Percentiles rank a stretch among this genome's conserved stretches.
These are phyloP conservation scores for Dasyprocta punctata DNA, from an alignment of 2,113 vertebrate species.

Conservation along the genomic window DNA sequence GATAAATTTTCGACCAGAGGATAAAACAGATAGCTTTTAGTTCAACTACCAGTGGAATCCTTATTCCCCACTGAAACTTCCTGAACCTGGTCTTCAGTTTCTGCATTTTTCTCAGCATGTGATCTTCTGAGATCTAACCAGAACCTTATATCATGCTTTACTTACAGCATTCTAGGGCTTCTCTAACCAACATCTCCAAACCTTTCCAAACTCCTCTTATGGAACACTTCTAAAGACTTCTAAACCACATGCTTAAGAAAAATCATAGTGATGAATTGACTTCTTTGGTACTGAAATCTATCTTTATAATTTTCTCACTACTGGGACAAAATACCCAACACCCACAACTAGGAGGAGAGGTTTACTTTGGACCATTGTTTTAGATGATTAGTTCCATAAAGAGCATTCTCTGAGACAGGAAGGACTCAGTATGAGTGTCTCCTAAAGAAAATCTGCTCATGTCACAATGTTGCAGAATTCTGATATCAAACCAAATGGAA, in stretches of 20 bases:
- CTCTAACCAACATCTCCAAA: not conserved
- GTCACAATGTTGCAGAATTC: not conserved
- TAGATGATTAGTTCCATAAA: not conserved
- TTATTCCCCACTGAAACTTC: not conserved
- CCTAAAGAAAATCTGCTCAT: not conserved
- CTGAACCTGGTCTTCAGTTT: not conserved
- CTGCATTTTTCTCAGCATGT: not conserved
- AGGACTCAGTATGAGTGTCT: not conserved
- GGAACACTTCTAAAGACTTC: not conserved
- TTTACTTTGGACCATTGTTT: not conserved
- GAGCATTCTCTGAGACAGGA: not conserved
- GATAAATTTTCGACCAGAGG: not conserved
- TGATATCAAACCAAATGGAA: too few relatives aligned
- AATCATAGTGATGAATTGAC: not conserved
- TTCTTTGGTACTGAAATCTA: not conserved
- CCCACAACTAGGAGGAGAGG: not conserved
- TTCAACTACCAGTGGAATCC: not conserved
- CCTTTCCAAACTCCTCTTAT: not conserved
- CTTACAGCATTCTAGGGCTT: not conserved
- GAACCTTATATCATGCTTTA: not conserved
- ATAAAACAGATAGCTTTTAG: not conserved
- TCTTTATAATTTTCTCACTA: not conserved
- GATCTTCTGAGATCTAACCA: not conserved
- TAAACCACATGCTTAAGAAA: not conserved
- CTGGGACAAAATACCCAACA: not conserved